Evolutionary conservation across 64 coral and sea anemone species (phyloP), one percentile per base, ranked within the genome.

Genomic region (Dendronephthya gigantea): DNA sequence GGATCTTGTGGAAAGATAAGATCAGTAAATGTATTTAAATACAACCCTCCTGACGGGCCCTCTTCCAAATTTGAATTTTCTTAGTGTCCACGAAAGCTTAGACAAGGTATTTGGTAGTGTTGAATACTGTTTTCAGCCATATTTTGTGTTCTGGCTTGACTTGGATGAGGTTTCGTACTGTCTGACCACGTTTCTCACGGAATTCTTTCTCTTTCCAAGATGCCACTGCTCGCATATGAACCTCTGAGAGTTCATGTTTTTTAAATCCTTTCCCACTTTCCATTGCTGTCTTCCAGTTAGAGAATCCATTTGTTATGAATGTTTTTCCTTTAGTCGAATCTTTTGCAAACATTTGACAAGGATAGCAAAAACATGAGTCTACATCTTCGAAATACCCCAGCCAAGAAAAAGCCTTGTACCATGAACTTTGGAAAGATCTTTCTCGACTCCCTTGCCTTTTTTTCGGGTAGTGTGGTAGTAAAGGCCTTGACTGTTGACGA

Each of bases 401-500:
- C 72, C 72, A 79, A 13, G 72, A 79, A 79, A 34, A 79, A 0
- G 3, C 34, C 30, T 79, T 33, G 36, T 79, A 79, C 72, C 72
- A 79, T 35, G 27, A 35, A 33, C 9, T 9, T 39, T 79, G 72
- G 36, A 79, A 79, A 34, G 30, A 79, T 79, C 72, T 79, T 15
- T 79, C 3, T 79, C 72, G 72, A 36, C 36, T 79, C 72, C 72
- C 72, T 79, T 79, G 72, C 29, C 32, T 36, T 33, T 79, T 79
- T 79, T 79, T 79, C 29, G 72, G 72, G 72, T 79, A 79, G 22
- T 33, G 34, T 29, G 15, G 34, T 13, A 79, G 72, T 33, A 79
- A 79, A 79, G 72, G 72, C 28, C 72, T 79, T 62, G 55, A 62
- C n/a, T n/a, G n/a, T n/a, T n/a, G n/a, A n/a, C n/a, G n/a, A n/a